Evolutionary conservation across 2,888 invertebrate genomes (phyloP).

Genomic region (Ceriagrion tenellum): DNA sequence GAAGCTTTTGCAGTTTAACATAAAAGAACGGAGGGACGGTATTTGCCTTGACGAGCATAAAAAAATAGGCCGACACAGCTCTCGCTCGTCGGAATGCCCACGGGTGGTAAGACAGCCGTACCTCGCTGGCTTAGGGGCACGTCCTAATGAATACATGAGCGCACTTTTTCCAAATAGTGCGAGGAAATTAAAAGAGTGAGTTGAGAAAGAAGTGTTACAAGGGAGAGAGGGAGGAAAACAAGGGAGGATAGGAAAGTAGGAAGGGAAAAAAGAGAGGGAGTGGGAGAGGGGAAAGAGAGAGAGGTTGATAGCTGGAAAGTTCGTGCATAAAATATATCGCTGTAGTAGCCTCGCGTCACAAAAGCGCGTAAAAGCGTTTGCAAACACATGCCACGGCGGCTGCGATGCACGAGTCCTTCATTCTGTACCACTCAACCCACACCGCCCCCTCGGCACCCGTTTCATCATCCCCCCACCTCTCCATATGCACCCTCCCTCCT

Average conservation of each 20-base stretch:
- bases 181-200: neutral
- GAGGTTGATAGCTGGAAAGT: conserved; percentile 63
- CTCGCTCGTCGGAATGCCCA: neutral
- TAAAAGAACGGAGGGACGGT: neutral
- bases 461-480: neutral
- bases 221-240: neutral
- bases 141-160: neutral
- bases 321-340: conserved; percentile 67
- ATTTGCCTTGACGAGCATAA: neutral
- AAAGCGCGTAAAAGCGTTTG: conserved; percentile 67
- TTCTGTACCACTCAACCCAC: neutral
- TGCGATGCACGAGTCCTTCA: neutral
- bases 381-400: conserved; percentile 63
- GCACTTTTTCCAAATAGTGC: neutral
- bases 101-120: neutral
- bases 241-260: neutral
- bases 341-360: conserved; percentile 61
- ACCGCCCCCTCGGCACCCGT: too few species aligned
- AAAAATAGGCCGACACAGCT: neutral
- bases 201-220: neutral
- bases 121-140: neutral
- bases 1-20: neutral
- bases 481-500: neutral
- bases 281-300: neutral
- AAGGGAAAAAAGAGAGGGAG: neutral